Conservation (phyloP, 2,797 vertebrate genomes). For the Hipposideros larvatus region DNA sequence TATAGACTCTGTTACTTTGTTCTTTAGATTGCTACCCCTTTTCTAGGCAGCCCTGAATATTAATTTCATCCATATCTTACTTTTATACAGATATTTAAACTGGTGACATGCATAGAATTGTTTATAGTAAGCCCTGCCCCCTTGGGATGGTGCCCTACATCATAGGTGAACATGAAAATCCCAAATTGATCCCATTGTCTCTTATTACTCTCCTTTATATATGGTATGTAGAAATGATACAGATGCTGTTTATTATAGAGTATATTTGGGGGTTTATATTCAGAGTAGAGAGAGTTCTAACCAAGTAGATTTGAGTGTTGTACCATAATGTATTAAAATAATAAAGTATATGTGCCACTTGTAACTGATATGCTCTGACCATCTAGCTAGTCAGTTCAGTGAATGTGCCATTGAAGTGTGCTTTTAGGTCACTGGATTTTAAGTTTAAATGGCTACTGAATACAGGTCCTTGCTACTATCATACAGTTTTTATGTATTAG, state of each 20-base stretch:
- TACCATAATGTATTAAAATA: constrained; percentile 9
- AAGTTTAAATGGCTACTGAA: background rate
- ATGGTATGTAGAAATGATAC: background rate
- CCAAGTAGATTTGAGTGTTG: background rate
- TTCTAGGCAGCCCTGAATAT: background rate
- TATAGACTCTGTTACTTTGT: background rate
- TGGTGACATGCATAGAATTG: background rate
- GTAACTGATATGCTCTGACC: background rate
- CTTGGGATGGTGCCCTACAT: background rate
- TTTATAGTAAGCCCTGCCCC: background rate
- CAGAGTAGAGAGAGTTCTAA: background rate
- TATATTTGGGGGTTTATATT: constrained; percentile 24
- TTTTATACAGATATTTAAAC: constrained; percentile 55
- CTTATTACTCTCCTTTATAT: background rate
- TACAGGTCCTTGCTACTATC: background rate
- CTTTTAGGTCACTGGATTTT: constrained; percentile 46
- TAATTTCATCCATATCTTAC: constrained; percentile 45
- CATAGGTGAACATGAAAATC: constrained; percentile 22
- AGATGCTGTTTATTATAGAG: background rate
- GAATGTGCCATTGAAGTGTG: constrained; percentile 22
- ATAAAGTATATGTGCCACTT: background rate
- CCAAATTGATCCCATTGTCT: background rate
- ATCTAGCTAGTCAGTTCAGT: background rate
- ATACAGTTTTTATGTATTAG: background rate
- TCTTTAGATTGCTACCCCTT: background rate